Conservation (phyloP, 1,140 invertebrate genomes). For the Periplaneta americana region DNA sequence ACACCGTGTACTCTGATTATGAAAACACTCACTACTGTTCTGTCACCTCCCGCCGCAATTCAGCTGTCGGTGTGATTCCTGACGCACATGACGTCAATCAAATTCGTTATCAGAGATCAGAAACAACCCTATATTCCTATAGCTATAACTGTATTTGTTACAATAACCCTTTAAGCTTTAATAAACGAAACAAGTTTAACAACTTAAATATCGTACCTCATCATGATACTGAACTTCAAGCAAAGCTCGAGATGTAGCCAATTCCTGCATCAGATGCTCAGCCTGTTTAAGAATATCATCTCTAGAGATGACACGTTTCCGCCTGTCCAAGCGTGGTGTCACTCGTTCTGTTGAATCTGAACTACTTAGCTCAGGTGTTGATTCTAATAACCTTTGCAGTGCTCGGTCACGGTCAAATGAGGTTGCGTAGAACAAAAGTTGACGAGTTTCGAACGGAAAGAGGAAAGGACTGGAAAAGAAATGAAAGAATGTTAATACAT, state of each 20-base stretch:
- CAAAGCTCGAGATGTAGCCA: slow-evolving; percentile 86
- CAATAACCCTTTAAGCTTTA: too few species aligned
- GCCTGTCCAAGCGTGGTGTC: slow-evolving; percentile 85
- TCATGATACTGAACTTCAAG: slow-evolving; percentile 97
- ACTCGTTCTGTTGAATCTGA: slow-evolving; percentile 77
- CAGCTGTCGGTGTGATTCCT: too few species aligned
- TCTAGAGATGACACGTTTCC: slow-evolving; percentile 87
- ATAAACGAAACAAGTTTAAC: background rate
- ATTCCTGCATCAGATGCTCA: slow-evolving; percentile 90
- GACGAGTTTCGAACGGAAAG: slow-evolving; percentile 94
- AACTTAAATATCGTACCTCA: slow-evolving; percentile 52
- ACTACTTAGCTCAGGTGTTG: slow-evolving; percentile 68
- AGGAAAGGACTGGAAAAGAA: slow-evolving; percentile 83
- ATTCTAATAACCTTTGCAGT: slow-evolving; percentile 85
- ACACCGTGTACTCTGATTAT: too few species aligned
- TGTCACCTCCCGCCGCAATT: too few species aligned
- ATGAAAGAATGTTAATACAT: too few species aligned
- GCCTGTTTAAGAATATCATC: slow-evolving; percentile 93
- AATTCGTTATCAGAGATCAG: background rate
- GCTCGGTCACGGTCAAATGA: slow-evolving; percentile 95
- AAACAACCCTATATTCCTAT: background rate
- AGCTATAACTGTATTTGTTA: too few species aligned
- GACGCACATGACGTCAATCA: too few species aligned
- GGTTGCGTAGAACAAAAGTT: slow-evolving; percentile 92
- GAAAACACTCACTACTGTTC: too few species aligned